These are phyloP conservation scores for Actinopyga echinites DNA, from an alignment of 53 echinoderm and acorn worm species.

Conservation along the genomic window DNA sequence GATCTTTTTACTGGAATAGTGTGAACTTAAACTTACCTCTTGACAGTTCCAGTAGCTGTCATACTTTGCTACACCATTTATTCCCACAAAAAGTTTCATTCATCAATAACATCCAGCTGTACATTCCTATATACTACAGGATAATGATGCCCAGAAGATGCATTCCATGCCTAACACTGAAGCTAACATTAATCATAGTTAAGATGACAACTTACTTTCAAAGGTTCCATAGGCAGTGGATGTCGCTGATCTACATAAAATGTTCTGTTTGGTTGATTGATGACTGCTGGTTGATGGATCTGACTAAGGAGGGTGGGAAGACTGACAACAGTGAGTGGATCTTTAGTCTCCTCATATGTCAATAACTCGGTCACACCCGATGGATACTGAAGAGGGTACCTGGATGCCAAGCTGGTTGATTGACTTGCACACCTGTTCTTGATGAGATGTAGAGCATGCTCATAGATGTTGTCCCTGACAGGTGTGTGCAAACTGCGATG, in stretches of 20 bases:
- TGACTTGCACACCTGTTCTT: slow-evolving; percentile 73
- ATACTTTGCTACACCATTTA: too few relatives aligned
- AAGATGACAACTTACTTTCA: slow-evolving; percentile 63
- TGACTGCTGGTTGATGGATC: slow-evolving; percentile 58
- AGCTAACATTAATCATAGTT: too few relatives aligned
- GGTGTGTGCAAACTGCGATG: slow-evolving; percentile 58
- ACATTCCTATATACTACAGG: too few relatives aligned
- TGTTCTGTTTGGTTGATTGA: slow-evolving; percentile 61
- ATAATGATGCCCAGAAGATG: too few relatives aligned
- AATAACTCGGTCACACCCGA: not conserved
- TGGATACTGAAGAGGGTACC: not conserved
- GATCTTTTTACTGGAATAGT: too few relatives aligned
- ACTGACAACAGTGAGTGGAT: slow-evolving; percentile 7
- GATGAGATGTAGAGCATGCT: slow-evolving; percentile 85
- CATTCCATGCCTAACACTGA: too few relatives aligned
- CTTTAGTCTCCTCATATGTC: not conserved
- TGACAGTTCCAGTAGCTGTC: too few relatives aligned
- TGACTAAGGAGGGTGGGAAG: slow-evolving; percentile 62
- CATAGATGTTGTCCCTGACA: slow-evolving; percentile 72
- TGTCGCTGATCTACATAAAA: slow-evolving; percentile 78
- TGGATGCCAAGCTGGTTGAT: not conserved
- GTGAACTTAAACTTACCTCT: too few relatives aligned
- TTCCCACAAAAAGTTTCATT: too few relatives aligned
- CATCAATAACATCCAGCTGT: too few relatives aligned
- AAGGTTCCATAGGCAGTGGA: slow-evolving; percentile 64